These are phyloP conservation scores for Schizothorax lantsangensis DNA, from an alignment of 2,797 vertebrate genomes.

Conservation along the genomic window DNA sequence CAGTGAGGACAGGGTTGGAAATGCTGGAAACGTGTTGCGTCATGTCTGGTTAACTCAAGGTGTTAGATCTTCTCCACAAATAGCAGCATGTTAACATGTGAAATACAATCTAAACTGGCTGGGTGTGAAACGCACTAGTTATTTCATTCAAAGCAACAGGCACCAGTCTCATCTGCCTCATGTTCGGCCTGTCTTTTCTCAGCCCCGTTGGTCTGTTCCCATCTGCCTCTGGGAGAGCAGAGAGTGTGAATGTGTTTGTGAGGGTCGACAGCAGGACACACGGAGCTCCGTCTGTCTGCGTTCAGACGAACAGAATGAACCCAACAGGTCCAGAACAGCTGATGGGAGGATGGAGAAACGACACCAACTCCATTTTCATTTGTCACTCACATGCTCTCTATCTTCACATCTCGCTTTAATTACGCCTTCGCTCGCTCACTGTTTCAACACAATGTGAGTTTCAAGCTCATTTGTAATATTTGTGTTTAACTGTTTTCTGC, in stretches of 20 bases:
- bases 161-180: neutral
- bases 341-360: neutral
- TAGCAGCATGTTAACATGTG: slow-evolving; percentile 2
- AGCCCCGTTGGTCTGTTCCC: slow-evolving; percentile 17
- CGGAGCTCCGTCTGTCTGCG: slow-evolving; percentile 13
- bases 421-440: neutral
- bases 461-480: neutral
- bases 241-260: slow-evolving; percentile 59
- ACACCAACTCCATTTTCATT: neutral
- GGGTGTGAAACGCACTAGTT: slow-evolving; percentile 5
- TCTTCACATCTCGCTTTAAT: neutral
- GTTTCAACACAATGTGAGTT: neutral
- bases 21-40: neutral
- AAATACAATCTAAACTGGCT: neutral
- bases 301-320: neutral
- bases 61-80: slow-evolving; percentile 20
- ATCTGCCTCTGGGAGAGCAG: slow-evolving; percentile 31
- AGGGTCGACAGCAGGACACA: slow-evolving; percentile 54
- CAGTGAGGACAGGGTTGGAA: neutral
- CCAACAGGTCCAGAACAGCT: slow-evolving; percentile 24
- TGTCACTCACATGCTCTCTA: neutral
- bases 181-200: slow-evolving; percentile 10
- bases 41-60: slow-evolving; percentile 20
- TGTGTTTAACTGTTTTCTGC: neutral
- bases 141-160: slow-evolving; percentile 8